Conservation (phyloP, 2,888 invertebrate genomes). For the Acanthopleura granulata region DNA sequence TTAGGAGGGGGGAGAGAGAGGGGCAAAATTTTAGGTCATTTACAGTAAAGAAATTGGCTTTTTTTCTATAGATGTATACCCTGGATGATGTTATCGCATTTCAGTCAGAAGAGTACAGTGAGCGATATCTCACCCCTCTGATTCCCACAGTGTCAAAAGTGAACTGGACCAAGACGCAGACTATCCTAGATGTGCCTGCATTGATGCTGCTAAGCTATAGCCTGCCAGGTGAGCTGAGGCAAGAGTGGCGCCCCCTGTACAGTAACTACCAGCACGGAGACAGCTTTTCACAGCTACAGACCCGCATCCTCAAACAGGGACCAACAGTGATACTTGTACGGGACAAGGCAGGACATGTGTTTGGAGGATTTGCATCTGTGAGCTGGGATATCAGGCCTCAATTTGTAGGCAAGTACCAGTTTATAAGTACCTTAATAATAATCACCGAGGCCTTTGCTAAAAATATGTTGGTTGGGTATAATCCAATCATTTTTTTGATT, state of each 20-base stretch:
- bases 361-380: slow-evolving; percentile 89
- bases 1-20: too few species aligned
- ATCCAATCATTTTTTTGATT: too few species aligned
- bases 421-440: too few species aligned
- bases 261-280: slow-evolving; percentile 79
- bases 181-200: slow-evolving; percentile 55
- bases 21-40: too few species aligned
- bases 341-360: slow-evolving; percentile 84
- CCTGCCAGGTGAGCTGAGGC: slow-evolving; percentile 81
- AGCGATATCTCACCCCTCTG: not conserved
- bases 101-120: not conserved
- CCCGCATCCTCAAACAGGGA: slow-evolving; percentile 59
- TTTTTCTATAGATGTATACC: not conserved
- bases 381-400: slow-evolving; percentile 84
- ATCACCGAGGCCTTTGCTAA: too few species aligned
- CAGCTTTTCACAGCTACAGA: slow-evolving; percentile 77
- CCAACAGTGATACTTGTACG: slow-evolving; percentile 81
- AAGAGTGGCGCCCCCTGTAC: slow-evolving; percentile 89
- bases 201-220: slow-evolving; percentile 77
- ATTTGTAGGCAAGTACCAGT: slow-evolving; percentile 76
- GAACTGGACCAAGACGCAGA: slow-evolving; percentile 49
- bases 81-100: not conserved
- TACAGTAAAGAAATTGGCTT: not conserved
- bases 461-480: too few species aligned
- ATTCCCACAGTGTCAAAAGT: slow-evolving; percentile 12